Percentiles rank a stretch among this genome's conserved stretches.
Evolutionary conservation across 2,888 invertebrate genomes (phyloP).

Genomic region (Saturnia pavonia): DNA sequence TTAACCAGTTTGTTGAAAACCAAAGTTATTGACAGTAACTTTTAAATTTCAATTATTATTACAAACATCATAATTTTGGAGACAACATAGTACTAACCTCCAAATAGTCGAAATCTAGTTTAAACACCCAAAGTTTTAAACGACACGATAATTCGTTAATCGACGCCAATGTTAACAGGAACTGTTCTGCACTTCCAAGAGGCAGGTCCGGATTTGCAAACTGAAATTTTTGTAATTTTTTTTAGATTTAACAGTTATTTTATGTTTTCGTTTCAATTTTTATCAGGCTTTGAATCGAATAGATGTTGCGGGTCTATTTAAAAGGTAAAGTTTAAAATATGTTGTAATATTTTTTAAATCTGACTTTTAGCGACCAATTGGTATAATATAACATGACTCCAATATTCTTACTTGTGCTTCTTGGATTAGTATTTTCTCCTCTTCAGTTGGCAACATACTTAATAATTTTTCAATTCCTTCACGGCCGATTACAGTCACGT

Average conservation of each 20-base stretch:
- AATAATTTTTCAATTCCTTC: constrained; percentile 99
- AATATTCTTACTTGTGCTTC: constrained; percentile 88
- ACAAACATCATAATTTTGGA: neutral
- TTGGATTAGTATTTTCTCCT: constrained; percentile 97
- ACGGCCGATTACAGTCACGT: constrained; percentile 97
- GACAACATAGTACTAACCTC: constrained; percentile 83
- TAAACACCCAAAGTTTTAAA: constrained; percentile 98
- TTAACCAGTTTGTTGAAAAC: neutral
- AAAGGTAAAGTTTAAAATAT: neutral
- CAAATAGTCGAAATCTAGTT: constrained; percentile 97
- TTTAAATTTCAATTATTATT: neutral
- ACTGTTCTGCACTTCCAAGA: constrained; percentile 98
- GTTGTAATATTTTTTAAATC: neutral
- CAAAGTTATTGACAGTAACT: neutral
- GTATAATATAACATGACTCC: neutral
- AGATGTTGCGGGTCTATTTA: neutral
- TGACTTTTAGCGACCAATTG: neutral
- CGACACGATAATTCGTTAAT: constrained; percentile 97
- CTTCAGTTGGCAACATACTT: constrained; percentile 98
- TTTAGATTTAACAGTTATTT: neutral
- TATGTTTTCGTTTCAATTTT: neutral
- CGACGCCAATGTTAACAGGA: constrained; percentile 96
- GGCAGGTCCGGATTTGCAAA: constrained; percentile 94
- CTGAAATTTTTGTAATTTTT: constrained; percentile 48
- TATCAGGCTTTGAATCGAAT: neutral